Base-by-base conservation (phyloP, 2,888 invertebrate species). In the Lasioglossum marginatum region DNA sequence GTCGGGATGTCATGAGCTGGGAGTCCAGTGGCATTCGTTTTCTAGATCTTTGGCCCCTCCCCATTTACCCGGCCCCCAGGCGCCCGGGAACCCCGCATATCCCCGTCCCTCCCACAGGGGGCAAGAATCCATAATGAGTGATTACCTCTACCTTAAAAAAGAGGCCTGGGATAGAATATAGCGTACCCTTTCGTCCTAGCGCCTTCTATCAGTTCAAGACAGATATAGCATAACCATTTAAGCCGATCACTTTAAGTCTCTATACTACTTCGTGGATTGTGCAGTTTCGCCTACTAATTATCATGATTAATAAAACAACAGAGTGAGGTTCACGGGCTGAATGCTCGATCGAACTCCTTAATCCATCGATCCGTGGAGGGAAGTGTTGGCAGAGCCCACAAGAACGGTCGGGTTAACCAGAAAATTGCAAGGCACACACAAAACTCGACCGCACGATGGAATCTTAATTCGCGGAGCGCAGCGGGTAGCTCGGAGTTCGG, bases 351-450 rank as follows among this genome's bases (percentile, higher is more conserved):
- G 66, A 10, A 34, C 34, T 16, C 4, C 10, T 8, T 19, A 34
- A 68, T 37, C 48, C 48, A 31, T 23, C 31, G 31, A 73, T n/a
- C 63, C 68, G 14, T 12, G 14, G 57, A n/a, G 8, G 10, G 5
- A 52, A 66, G 45, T 34, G 48, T 48, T 45, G 71, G 40, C 52
- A 19, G n/a, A 34, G 76, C 60, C 27, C 75, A 34, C 63, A 63
- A 34, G 85, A 82, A 79, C 78, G 85, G 83, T 82, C 88, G 82
- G 91, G 92, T 92, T 92, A 92, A 92, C 93, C 92, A 89, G 91
- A 92, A 93, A 93, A 93, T 93, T 91, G 92, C 93, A 91, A 92
- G 90, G 91, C 91, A 92, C 91, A 92, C 92, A 91, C 88, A 90
- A 91, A 93, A 93, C 90, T 92, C 91, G 87, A 86, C 88, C 90